Evolutionary conservation across 1,140 invertebrate species (phyloP).

Genomic region (Listronotus oregonensis): DNA sequence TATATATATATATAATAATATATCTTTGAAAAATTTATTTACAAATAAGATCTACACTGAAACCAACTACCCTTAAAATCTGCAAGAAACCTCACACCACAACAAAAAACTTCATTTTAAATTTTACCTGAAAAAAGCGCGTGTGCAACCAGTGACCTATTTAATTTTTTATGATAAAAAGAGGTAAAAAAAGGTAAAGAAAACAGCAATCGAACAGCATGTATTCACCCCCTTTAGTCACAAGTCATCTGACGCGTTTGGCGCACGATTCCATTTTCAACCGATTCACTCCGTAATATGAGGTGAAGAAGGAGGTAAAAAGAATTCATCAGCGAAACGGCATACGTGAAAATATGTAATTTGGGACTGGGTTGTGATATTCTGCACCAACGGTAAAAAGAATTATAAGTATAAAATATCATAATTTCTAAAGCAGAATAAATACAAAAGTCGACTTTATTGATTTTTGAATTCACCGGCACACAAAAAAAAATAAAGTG

Average conservation of each 20-base stretch:
- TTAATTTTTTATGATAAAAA: slow-evolving; percentile 26
- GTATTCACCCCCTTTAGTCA: slow-evolving; percentile 33
- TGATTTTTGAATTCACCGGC: no score
- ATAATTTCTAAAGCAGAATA: no score
- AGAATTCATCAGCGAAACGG: slow-evolving; percentile 30
- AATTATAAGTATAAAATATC: no score
- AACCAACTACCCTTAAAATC: no score
- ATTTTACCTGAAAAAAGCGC: background rate
- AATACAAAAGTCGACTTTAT: no score
- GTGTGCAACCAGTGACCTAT: slow-evolving; percentile 35
- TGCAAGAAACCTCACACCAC: no score
- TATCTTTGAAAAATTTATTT: no score
- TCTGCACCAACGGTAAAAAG: slow-evolving; percentile 9
- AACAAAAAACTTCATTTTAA: no score
- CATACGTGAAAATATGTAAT: slow-evolving; percentile 20
- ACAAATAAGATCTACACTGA: no score
- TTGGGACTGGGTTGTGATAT: background rate
- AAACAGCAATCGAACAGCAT: slow-evolving; percentile 38
- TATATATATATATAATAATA: no score
- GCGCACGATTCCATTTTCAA: slow-evolving; percentile 23
- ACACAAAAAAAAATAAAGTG: no score
- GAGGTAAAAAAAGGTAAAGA: slow-evolving; percentile 23
- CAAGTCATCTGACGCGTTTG: slow-evolving; percentile 37
- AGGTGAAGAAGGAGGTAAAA: slow-evolving; percentile 30
- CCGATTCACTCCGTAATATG: slow-evolving; percentile 30